Percentiles rank a stretch among this genome's conserved stretches.
phyloP scores from a whole-genome alignment of 1,140 invertebrate genomes.

The Panagrolaimus sp. region DNA sequence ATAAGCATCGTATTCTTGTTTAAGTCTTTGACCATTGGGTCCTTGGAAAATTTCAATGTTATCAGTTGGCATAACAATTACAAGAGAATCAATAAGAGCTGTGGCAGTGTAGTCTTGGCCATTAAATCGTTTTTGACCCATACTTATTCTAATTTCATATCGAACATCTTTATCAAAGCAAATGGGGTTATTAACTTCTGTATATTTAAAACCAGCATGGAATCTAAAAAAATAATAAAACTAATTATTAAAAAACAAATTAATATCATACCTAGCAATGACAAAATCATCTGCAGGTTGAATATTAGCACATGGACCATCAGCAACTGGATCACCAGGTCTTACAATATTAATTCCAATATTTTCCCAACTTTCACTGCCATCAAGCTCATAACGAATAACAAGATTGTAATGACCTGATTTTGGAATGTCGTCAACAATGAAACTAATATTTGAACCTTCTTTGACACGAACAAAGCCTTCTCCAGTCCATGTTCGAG shows the following conservation, averaged over 20 bases:
- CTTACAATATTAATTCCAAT: conserved; percentile 74
- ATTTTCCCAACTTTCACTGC: conserved; percentile 70
- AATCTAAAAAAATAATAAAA: conserved; percentile 23
- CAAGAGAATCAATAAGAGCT: conserved; percentile 81
- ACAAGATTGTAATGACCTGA: conserved; percentile 86
- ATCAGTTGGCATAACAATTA: conserved; percentile 69
- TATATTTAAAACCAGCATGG: conserved; percentile 31
- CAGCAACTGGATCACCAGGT: conserved; percentile 69
- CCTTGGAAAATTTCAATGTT: conserved; percentile 76
- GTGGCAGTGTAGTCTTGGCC: conserved; percentile 69
- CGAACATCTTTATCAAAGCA: conserved; percentile 80
- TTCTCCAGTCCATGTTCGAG: conserved; percentile 76
- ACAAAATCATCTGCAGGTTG: conserved; percentile 70
- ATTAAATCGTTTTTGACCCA: conserved; percentile 67
- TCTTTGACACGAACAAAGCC: conserved; percentile 82
- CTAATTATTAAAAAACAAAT: not conserved
- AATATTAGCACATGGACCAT: conserved; percentile 76
- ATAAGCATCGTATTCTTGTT: conserved; percentile 58
- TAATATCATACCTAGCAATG: conserved; percentile 50
- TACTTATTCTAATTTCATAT: conserved; percentile 78
- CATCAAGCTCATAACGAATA: conserved; percentile 73
- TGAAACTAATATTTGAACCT: conserved; percentile 75
- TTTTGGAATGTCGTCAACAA: conserved; percentile 72
- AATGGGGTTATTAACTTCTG: conserved; percentile 66
- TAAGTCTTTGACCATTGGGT: conserved; percentile 53